Conservation (phyloP, 2,888 invertebrate genomes). For the Patella ulyssiponensis region DNA sequence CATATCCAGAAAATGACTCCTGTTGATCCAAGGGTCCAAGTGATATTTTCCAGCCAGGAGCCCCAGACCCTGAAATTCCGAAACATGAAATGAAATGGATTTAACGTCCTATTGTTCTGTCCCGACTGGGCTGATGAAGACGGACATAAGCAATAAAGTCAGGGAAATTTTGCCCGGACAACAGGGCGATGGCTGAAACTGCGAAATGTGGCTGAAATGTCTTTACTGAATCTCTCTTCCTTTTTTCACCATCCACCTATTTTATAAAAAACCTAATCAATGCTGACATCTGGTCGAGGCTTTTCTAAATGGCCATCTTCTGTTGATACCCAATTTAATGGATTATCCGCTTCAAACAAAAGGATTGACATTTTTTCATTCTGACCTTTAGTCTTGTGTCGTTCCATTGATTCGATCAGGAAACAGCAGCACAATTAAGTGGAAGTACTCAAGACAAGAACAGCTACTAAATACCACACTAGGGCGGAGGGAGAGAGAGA, state of each 20-base stretch:
- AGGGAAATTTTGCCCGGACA: no score
- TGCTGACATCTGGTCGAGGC: not conserved
- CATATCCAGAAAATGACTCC: no score
- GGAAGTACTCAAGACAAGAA: constrained; percentile 8
- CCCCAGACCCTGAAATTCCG: no score
- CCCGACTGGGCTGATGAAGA: no score
- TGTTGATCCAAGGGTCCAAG: no score
- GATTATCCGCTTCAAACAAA: not conserved
- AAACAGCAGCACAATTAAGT: constrained; percentile 8
- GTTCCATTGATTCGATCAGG: not conserved
- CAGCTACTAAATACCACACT: not conserved
- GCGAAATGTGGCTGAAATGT: no score
- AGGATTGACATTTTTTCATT: not conserved
- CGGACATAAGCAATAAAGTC: no score
- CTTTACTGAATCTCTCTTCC: no score
- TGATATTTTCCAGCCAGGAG: no score
- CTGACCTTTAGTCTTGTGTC: not conserved
- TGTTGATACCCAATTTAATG: not conserved
- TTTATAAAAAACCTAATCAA: not conserved
- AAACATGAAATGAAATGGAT: no score
- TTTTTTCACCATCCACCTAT: not conserved
- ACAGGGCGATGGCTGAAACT: no score
- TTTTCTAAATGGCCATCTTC: not conserved
- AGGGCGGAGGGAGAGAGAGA: constrained; percentile 14
- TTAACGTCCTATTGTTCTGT: no score